Percentiles rank a stretch among this genome's conserved stretches.
Conservation (phyloP, 2,797 vertebrate species). For the Amblyopsis hoosieri region DNA sequence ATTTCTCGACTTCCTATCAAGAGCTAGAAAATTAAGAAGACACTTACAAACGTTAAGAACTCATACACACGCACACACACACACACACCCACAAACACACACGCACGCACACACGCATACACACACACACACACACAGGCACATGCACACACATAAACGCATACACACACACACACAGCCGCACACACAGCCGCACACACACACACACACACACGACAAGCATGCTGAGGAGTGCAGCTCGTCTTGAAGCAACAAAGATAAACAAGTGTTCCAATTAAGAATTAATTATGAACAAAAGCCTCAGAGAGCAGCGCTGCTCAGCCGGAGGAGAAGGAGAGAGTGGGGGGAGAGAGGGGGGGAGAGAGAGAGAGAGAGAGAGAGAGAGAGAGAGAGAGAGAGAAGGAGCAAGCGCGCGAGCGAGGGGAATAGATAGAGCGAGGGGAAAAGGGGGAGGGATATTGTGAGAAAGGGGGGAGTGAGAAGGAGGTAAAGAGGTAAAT, state of each 20-base stretch:
- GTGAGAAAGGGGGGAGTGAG: too few species aligned
- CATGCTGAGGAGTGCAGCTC: conserved; percentile 44
- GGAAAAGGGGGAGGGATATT: not conserved
- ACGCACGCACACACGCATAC: not conserved
- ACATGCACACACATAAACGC: not conserved
- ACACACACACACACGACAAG: not conserved
- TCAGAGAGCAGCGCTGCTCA: conserved; percentile 41
- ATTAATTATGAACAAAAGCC: conserved; percentile 67
- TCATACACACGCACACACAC: not conserved
- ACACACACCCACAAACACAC: not conserved
- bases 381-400: not conserved
- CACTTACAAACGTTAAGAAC: conserved; percentile 36
- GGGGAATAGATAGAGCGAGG: not conserved
- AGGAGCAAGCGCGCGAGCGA: too few species aligned
- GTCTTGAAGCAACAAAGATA: conserved; percentile 72
- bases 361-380: not conserved
- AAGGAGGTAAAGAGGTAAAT: too few species aligned
- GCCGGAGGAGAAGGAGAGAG: conserved; percentile 29
- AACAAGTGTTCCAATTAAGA: conserved; percentile 77
- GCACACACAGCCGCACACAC: conserved; percentile 1
- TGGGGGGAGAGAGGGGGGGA: conserved; percentile 8
- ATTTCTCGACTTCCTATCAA: conserved; percentile 47
- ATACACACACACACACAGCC: not conserved
- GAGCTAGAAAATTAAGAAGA: conserved; percentile 41
- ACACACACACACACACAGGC: not conserved